Conservation (phyloP, 35 echinoderm and acorn worm species). For the Holothuria glaberrima region DNA sequence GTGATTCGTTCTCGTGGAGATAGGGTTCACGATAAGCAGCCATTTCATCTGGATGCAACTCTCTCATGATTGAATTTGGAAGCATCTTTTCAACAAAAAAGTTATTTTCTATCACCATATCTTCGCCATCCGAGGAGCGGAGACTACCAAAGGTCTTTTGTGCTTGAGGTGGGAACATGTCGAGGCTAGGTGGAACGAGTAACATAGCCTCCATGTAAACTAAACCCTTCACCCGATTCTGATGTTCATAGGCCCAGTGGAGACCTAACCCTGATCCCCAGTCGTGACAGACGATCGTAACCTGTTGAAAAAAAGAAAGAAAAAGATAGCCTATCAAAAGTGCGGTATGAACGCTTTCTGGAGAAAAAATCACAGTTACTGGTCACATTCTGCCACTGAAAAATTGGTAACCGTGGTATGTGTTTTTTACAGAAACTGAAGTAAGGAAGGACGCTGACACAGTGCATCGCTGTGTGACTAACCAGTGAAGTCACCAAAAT, state of each 20-base stretch:
- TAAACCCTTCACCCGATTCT: slow-evolving; percentile 46
- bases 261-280: slow-evolving; percentile 74
- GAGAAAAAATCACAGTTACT: no score
- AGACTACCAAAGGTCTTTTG: slow-evolving; percentile 56
- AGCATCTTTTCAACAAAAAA: slow-evolving; percentile 73
- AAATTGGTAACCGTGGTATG: no score
- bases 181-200: slow-evolving; percentile 33
- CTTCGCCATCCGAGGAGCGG: slow-evolving; percentile 70
- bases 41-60: slow-evolving; percentile 70
- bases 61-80: slow-evolving; percentile 51
- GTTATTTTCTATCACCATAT: slow-evolving; percentile 80
- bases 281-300: slow-evolving; percentile 81
- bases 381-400: no score
- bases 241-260: slow-evolving; percentile 72
- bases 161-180: slow-evolving; percentile 48
- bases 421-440: no score
- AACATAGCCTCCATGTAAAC: slow-evolving; percentile 76
- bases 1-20: slow-evolving; percentile 39
- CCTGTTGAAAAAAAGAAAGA: slow-evolving; percentile 16
- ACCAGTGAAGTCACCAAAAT: no score
- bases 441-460: no score
- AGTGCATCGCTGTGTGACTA: no score
- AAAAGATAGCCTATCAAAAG: no score
- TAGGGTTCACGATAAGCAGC: slow-evolving; percentile 66
- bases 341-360: no score